Percentiles rank a stretch among this genome's conserved stretches.
Evolutionary conservation across 2,888 invertebrate species (phyloP).

Genomic region (Leptarthrus brevirostris): DNA sequence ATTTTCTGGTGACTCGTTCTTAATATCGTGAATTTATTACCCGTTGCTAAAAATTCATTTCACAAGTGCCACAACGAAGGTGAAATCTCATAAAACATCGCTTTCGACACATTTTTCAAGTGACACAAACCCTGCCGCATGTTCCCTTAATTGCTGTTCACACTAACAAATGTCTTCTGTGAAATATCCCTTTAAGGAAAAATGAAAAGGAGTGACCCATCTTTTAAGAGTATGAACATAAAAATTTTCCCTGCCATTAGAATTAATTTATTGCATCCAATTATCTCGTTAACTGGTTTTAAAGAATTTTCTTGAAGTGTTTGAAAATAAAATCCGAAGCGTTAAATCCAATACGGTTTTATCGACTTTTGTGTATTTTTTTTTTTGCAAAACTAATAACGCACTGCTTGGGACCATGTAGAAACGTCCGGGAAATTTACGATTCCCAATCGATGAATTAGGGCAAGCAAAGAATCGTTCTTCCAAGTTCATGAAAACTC

Average conservation of each 20-base stretch:
- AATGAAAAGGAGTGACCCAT: background rate
- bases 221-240: background rate
- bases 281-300: background rate
- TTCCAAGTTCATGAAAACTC: background rate
- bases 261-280: constrained; percentile 34
- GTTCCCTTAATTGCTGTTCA: constrained; percentile 17
- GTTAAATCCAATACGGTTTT: no score
- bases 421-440: background rate
- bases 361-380: no score
- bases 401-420: background rate
- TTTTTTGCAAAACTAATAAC: constrained; percentile 21
- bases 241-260: background rate
- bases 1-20: background rate
- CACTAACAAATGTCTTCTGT: background rate
- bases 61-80: background rate
- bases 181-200: constrained; percentile 21
- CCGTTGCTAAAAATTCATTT: background rate
- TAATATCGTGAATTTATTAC: constrained; percentile 12
- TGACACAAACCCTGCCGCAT: background rate
- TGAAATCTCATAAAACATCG: background rate
- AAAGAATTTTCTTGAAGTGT: background rate
- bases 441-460: background rate
- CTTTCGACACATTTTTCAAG: constrained; percentile 18
- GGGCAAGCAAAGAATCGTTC: background rate
- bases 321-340: background rate